Base-by-base conservation (phyloP, 2,113 vertebrate genomes). In the Paradoxurus hermaphroditus region DNA sequence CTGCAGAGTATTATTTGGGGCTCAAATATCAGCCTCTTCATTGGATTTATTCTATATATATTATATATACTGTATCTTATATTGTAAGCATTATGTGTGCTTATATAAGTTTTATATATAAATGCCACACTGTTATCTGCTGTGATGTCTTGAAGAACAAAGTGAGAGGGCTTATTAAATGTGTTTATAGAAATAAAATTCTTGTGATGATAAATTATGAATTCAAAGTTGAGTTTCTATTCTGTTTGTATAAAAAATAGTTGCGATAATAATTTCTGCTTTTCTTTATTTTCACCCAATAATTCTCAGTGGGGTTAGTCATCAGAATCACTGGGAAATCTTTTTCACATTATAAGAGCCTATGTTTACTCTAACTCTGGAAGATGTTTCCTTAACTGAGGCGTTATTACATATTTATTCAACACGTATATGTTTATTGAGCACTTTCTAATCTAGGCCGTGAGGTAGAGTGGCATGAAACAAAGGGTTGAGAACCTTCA, bases 391-490 rank as follows among this genome's bases (percentile, higher is more conserved):
- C 34, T 68, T 79, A 90, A 92, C 25, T 65, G 56, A 73, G 51
- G 8, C 49, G 78, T 86, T 83, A 49, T 84, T 41, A 78, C 49
- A 23, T 93, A 63, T 90, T 89, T 96, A 90, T 86, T 94, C 46
- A 88, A 31, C 63, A 91, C 90, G 19, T 51, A 14, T 94, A 23
- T 81, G 3, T 90, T 96, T 95, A 83, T 88, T 95, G 85, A 97
- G 18, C 14, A 79, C 51, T 90, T 84, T 94, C 73, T 91, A 2
- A 86, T 29, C 49, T 92, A 87, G 46, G 15, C 14, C 73, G 18
- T 83, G 46, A 84, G 63, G 51, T 65, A 25, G 3, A 10, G 78
- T 96, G 77, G 53, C 8, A 86, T 73, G 63, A 89, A 90, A 82
- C 95, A 95, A 67, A 49, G 16, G 13, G 46, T 94, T 92, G 34